Evolutionary conservation across 1,140 invertebrate species (phyloP).

Genomic region (Oppia nitens): DNA sequence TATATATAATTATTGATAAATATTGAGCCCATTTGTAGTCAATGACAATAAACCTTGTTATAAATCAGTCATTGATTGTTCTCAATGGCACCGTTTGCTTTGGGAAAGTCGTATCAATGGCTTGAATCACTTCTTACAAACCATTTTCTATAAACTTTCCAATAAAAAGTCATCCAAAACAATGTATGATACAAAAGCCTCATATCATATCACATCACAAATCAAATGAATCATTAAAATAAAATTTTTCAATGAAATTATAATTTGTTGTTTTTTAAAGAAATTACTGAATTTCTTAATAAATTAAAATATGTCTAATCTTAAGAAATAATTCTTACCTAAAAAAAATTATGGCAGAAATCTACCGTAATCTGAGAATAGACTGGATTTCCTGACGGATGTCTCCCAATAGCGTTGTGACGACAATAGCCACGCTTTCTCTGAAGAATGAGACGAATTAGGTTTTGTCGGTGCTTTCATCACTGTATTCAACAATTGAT

Average conservation of each 20-base stretch:
- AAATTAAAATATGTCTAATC: no score
- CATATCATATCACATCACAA: no score
- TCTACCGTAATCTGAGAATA: constrained; percentile 16
- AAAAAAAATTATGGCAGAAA: constrained; percentile 13
- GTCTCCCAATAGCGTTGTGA: constrained; percentile 17
- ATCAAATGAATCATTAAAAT: no score
- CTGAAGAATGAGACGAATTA: not conserved
- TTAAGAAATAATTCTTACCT: not conserved
- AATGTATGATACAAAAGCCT: no score
- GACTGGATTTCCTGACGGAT: constrained; percentile 14
- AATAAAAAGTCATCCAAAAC: no score
- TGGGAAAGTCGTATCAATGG: constrained; percentile 15
- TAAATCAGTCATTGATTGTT: constrained; percentile 12
- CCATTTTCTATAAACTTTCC: not conserved
- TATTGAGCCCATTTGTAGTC: constrained; percentile 13
- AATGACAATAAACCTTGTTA: constrained; percentile 2
- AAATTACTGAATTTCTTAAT: no score
- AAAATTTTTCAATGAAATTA: no score
- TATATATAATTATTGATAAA: constrained; percentile 3
- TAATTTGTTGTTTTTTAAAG: no score
- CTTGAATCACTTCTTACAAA: not conserved
- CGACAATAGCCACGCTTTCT: constrained; percentile 12
- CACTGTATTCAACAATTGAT: constrained; percentile 8
- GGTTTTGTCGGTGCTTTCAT: not conserved
- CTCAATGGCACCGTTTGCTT: constrained; percentile 9